Percentiles rank a stretch among this genome's conserved stretches.
These are phyloP conservation scores for Irena cyanogastra DNA, from an alignment of 2,113 vertebrate genomes.

Conservation along the genomic window DNA sequence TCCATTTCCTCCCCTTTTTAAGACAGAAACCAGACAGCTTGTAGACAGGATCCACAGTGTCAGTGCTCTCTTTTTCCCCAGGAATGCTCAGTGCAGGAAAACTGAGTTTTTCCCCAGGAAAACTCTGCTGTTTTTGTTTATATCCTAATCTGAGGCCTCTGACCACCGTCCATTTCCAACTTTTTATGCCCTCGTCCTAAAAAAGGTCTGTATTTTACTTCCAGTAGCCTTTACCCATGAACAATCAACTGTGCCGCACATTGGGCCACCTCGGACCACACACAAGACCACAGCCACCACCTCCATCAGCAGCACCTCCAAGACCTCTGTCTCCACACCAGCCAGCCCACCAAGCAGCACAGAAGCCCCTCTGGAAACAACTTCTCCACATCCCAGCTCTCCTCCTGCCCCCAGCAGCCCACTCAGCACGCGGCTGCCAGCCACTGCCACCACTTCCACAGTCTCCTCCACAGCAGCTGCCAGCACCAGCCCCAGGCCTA, in stretches of 20 bases:
- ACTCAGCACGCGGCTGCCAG: not conserved
- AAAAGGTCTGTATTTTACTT: too few relatives aligned
- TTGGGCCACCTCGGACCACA: rapidly evolving
- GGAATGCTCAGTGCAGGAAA: not conserved
- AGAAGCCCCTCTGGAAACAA: not conserved
- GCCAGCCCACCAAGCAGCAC: not conserved
- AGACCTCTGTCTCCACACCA: not conserved
- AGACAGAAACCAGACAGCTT: not conserved
- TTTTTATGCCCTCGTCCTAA: too few relatives aligned
- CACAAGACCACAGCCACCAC: rapidly evolving
- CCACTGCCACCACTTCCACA: not conserved
- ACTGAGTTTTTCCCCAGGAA: not conserved
- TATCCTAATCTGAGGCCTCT: too few relatives aligned
- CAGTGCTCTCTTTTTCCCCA: not conserved
- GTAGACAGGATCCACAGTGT: not conserved
- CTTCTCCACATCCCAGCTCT: not conserved
- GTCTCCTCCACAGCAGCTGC: not conserved
- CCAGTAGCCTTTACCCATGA: not conserved
- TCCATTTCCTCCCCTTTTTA: not conserved
- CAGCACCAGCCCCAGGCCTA: not conserved
- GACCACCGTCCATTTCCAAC: too few relatives aligned
- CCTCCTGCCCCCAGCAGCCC: not conserved
- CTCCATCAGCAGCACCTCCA: not conserved
- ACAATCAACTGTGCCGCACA: not conserved
- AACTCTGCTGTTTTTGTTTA: not conserved